Percentiles rank a stretch among this genome's conserved stretches.
Conservation (phyloP, 1,140 invertebrate genomes). For the Sitobion miscanthi region DNA sequence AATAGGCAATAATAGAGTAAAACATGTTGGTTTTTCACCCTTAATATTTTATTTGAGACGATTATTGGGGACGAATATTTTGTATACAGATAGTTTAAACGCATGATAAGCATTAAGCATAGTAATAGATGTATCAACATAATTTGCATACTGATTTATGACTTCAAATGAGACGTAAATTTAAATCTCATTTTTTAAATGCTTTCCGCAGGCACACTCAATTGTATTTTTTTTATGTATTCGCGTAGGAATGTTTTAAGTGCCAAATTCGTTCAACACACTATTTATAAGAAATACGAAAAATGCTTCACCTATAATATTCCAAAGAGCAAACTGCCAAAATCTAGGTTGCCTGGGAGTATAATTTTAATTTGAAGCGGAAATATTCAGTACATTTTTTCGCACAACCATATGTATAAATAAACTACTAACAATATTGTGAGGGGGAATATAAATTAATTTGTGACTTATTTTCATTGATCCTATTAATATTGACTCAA, state of each 20-base stretch:
- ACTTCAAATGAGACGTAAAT: not conserved
- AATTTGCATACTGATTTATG: slow-evolving; percentile 15
- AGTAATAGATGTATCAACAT: not conserved
- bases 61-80: not conserved
- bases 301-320: slow-evolving; percentile 34
- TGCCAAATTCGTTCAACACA: slow-evolving; percentile 47
- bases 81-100: not conserved
- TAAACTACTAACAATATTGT: slow-evolving; percentile 36
- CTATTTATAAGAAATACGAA: slow-evolving; percentile 44
- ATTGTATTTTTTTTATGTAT: slow-evolving; percentile 19
- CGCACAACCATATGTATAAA: slow-evolving; percentile 36
- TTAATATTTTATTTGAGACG: not conserved
- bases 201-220: not conserved
- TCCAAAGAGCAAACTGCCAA: slow-evolving; percentile 35
- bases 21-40: not conserved
- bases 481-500: slow-evolving; percentile 35
- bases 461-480: slow-evolving; percentile 35
- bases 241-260: not conserved
- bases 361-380: slow-evolving; percentile 51
- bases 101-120: not conserved
- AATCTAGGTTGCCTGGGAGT: slow-evolving; percentile 37
- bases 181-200: slow-evolving; percentile 15
- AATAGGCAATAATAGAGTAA: not conserved
- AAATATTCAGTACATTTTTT: slow-evolving; percentile 38
- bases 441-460: slow-evolving; percentile 51